Conservation (phyloP, 1,140 invertebrate genomes). For the Phymastichus coffea region DNA sequence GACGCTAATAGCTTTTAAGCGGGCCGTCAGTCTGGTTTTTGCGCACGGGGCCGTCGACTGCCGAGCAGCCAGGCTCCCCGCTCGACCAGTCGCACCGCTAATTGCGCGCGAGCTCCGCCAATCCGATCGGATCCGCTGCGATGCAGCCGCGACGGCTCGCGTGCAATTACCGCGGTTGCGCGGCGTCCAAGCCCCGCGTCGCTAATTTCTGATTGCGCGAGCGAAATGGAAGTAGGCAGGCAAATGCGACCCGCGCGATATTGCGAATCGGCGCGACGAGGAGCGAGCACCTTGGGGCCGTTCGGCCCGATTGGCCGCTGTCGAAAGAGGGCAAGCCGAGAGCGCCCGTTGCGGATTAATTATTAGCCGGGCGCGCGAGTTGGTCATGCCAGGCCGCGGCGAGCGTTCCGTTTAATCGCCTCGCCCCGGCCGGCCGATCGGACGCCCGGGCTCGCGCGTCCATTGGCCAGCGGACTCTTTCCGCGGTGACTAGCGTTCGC, state of each 20-base stretch:
- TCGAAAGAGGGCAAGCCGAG: slow-evolving; percentile 14
- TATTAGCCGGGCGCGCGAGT: slow-evolving; percentile 13
- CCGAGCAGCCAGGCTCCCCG: neutral
- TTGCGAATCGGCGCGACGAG: neutral
- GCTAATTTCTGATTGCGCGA: slow-evolving; percentile 37
- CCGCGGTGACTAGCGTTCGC: no score
- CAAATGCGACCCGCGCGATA: no score
- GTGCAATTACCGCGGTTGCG: no score
- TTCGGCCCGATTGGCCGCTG: slow-evolving; percentile 25
- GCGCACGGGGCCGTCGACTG: neutral
- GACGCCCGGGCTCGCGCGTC: neutral
- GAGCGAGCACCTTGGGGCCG: no score
- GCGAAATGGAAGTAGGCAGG: no score
- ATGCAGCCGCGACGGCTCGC: no score
- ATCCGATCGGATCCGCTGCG: slow-evolving; percentile 33
- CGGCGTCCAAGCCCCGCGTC: slow-evolving; percentile 30
- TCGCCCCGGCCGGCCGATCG: neutral
- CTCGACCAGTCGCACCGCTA: no score
- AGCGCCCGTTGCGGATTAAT: slow-evolving; percentile 36
- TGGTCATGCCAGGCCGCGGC: slow-evolving; percentile 11
- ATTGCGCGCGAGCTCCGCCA: no score
- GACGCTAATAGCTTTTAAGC: slow-evolving; percentile 55
- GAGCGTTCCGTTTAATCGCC: slow-evolving; percentile 13
- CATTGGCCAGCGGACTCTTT: neutral
- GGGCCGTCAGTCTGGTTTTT: slow-evolving; percentile 36